These are phyloP conservation scores for Marmota monax DNA, from an alignment of 2,113 vertebrate species.

Conservation along the genomic window DNA sequence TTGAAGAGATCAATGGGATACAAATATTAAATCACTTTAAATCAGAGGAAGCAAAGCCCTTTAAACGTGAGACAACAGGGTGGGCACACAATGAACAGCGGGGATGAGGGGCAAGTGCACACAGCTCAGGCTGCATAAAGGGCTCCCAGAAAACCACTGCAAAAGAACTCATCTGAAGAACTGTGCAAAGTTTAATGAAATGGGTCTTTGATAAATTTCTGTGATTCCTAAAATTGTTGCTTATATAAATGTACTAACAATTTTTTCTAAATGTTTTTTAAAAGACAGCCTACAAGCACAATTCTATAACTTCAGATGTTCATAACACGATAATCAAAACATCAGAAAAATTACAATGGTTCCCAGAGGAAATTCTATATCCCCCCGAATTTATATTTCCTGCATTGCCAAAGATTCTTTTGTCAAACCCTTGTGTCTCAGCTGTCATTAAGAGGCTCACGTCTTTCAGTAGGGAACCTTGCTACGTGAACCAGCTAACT, in stretches of 20 bases:
- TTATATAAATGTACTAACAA: not conserved
- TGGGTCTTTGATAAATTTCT: not conserved
- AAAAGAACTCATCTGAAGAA: not conserved
- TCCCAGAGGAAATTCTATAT: not conserved
- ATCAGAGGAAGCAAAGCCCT: not conserved
- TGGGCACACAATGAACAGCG: not conserved
- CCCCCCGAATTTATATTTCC: not conserved
- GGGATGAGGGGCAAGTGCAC: rapidly evolving
- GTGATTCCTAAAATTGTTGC: not conserved
- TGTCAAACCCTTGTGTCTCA: not conserved
- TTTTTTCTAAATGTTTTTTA: not conserved
- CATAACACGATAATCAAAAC: not conserved
- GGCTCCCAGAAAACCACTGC: not conserved
- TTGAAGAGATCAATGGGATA: constrained; percentile 2
- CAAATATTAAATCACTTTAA: not conserved
- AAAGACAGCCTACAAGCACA: not conserved
- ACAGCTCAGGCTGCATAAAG: not conserved
- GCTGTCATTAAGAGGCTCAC: not conserved
- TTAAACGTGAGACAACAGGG: not conserved
- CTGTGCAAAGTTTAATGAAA: not conserved
- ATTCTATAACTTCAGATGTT: not conserved
- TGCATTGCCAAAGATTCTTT: not conserved
- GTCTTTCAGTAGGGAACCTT: not conserved
- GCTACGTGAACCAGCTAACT: not conserved
- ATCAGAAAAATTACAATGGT: not conserved